These are phyloP conservation scores for Clarias platycephalus DNA, from an alignment of 2,797 vertebrate species.

Conservation along the genomic window DNA sequence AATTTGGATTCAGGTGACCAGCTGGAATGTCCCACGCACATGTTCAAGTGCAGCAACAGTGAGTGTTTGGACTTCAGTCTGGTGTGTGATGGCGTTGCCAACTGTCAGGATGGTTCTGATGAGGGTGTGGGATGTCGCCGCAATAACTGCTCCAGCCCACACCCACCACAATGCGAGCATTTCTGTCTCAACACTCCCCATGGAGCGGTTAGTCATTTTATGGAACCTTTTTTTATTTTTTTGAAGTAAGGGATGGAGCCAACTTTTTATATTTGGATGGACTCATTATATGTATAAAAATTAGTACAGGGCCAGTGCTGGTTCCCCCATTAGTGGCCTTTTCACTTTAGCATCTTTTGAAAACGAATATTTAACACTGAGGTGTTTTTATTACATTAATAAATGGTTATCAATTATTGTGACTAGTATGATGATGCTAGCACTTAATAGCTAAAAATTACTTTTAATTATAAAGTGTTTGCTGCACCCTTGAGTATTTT, in stretches of 20 bases:
- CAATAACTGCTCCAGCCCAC: conserved; percentile 67
- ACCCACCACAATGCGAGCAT: conserved; percentile 69
- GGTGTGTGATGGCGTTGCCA: conserved; percentile 75
- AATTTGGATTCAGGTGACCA: conserved; percentile 68
- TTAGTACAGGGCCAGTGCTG: neutral
- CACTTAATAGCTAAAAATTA: neutral
- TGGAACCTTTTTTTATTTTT: neutral
- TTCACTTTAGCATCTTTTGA: neutral
- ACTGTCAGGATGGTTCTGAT: conserved; percentile 82
- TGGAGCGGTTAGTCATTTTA: conserved; percentile 78
- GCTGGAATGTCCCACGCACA: conserved; percentile 68
- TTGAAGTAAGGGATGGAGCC: no score
- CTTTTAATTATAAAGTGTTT: neutral
- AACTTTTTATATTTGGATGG: neutral
- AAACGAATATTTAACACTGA: no score
- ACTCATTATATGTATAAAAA: neutral
- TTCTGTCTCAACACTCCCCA: conserved; percentile 79
- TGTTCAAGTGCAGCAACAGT: conserved; percentile 76
- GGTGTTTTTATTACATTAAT: no score
- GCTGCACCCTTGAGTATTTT: neutral
- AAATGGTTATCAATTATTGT: no score
- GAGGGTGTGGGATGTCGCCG: conserved; percentile 76
- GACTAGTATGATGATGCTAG: neutral
- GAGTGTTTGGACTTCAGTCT: conserved; percentile 74
- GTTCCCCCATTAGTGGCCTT: no score